Percentiles rank a stretch among this genome's conserved stretches.
Evolutionary conservation across 2,797 vertebrate genomes (phyloP).

Genomic region (Rhadinocentrus ornatus): DNA sequence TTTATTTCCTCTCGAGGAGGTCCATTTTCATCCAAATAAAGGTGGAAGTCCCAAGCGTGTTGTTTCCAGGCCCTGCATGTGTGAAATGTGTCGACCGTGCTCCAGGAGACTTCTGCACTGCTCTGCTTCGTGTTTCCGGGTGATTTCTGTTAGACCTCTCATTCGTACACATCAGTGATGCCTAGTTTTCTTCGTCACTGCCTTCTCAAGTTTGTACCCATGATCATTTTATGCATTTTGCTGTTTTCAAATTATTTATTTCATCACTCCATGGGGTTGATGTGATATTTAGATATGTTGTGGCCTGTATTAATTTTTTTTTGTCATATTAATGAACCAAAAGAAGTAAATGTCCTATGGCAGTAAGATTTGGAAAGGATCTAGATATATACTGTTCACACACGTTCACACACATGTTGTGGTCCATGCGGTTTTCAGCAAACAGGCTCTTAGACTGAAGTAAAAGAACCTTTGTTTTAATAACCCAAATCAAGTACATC

Average conservation of each 20-base stretch:
- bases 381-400: not conserved
- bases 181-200: constrained; percentile 46
- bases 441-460: not conserved
- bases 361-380: not conserved
- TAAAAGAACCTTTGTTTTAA: not conserved
- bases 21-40: constrained; percentile 83
- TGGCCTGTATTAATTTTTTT: not conserved
- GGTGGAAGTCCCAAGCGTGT: constrained; percentile 76
- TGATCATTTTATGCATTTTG: constrained; percentile 1
- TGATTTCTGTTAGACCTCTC: constrained; percentile 58
- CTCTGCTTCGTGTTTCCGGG: constrained; percentile 53
- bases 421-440: not conserved
- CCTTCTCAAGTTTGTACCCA: constrained; percentile 23
- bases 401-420: too few species aligned
- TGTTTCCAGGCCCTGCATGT: constrained; percentile 70
- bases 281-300: not conserved
- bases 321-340: too few species aligned
- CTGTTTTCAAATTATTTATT: not conserved
- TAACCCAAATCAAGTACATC: not conserved
- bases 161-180: constrained; percentile 58
- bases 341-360: not conserved
- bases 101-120: constrained; percentile 63
- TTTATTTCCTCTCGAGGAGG: constrained; percentile 80
- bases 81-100: constrained; percentile 75
- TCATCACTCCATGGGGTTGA: not conserved